Percentiles rank a stretch among this genome's conserved stretches.
Conservation (phyloP, 1,140 invertebrate species). For the Drosophila eugracilis region DNA sequence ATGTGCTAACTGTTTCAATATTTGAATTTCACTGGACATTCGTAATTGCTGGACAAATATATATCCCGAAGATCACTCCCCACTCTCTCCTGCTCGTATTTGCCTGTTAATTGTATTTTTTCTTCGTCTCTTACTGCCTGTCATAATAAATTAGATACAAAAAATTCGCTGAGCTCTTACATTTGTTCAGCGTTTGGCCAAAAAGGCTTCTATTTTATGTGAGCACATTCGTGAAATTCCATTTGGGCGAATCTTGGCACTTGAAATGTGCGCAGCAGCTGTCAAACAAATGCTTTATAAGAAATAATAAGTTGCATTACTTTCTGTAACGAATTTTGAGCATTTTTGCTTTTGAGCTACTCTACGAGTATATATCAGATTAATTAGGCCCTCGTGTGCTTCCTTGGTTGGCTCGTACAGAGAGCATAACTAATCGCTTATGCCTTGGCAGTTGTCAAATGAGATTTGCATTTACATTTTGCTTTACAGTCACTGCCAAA, state of each 20-base stretch:
- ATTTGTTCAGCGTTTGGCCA: conserved; percentile 38
- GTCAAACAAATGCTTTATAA: conserved; percentile 40
- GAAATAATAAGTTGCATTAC: conserved; percentile 24
- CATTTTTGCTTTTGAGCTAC: conserved; percentile 5
- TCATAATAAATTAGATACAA: conserved; percentile 49
- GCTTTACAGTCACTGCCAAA: conserved; percentile 41
- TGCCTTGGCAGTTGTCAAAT: conserved; percentile 46
- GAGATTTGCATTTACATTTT: conserved; percentile 46
- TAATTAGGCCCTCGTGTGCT: conserved; percentile 33
- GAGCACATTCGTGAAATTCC: conserved; percentile 45
- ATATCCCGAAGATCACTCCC: conserved; percentile 16
- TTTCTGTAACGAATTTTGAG: conserved; percentile 13
- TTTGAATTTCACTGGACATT: conserved; percentile 58
- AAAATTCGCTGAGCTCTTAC: conserved; percentile 29
- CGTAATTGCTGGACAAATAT: conserved; percentile 56
- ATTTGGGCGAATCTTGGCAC: conserved; percentile 30
- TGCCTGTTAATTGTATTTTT: conserved; percentile 49
- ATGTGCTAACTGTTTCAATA: conserved; percentile 58
- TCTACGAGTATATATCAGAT: conserved; percentile 22
- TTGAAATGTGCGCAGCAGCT: conserved; percentile 35
- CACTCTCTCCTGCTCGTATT: conserved; percentile 34
- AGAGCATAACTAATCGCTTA: conserved; percentile 57
- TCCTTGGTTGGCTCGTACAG: neutral
- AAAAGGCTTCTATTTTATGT: conserved; percentile 23
- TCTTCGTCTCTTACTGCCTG: conserved; percentile 11